Evolutionary conservation across 2,888 invertebrate species (phyloP).

Genomic region (Sarcophaga carnaria): DNA sequence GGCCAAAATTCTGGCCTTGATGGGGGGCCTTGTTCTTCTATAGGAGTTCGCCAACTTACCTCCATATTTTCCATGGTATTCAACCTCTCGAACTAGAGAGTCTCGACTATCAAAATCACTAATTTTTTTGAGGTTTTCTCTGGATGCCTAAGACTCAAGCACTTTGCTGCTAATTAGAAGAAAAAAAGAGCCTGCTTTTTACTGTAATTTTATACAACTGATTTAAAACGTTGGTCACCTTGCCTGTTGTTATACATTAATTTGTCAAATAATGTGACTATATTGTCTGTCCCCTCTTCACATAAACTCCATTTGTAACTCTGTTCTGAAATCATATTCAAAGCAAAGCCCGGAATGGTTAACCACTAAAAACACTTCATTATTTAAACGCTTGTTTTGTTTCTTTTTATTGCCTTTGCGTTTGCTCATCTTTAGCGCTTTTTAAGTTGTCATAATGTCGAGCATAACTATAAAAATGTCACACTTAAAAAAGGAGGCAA

Average conservation of each 20-base stretch:
- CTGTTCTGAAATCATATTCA: slow-evolving; percentile 45
- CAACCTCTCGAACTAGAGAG: neutral
- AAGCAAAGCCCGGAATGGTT: slow-evolving; percentile 22
- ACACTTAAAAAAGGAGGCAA: slow-evolving; percentile 39
- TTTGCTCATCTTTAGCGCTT: slow-evolving; percentile 20
- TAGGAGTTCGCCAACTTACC: too few relatives aligned
- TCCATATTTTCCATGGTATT: neutral
- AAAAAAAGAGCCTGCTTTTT: too few relatives aligned
- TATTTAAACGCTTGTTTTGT: slow-evolving; percentile 24
- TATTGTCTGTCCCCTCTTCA: slow-evolving; percentile 7
- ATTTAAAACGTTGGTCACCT: neutral
- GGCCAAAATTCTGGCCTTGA: too few relatives aligned
- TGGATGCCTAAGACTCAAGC: neutral
- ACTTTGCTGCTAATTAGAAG: too few relatives aligned
- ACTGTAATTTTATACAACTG: too few relatives aligned
- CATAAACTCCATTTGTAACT: slow-evolving; percentile 28
- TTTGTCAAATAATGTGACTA: slow-evolving; percentile 24
- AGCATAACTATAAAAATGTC: slow-evolving; percentile 71
- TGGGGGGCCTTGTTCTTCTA: too few relatives aligned
- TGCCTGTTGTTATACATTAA: neutral
- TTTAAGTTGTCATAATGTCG: slow-evolving; percentile 72
- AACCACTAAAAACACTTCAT: slow-evolving; percentile 56
- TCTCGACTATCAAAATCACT: neutral
- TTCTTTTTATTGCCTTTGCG: neutral
- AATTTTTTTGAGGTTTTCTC: neutral